Conservation (phyloP, 2,888 invertebrate genomes). For the Hypena proboscidalis region DNA sequence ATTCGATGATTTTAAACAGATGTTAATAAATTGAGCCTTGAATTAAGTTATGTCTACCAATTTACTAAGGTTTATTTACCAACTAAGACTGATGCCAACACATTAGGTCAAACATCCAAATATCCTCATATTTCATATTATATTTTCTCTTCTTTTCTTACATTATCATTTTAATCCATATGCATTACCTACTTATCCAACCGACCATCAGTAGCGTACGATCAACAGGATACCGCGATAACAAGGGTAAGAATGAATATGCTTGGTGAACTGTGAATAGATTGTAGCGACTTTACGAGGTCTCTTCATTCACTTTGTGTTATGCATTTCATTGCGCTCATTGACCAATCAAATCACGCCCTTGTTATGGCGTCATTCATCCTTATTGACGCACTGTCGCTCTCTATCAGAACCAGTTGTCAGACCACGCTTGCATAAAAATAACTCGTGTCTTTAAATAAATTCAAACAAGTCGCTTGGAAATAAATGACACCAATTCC, state of each 20-base stretch:
- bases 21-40: too few species aligned
- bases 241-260: conserved; percentile 4
- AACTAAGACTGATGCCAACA: too few species aligned
- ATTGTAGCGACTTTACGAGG: conserved; percentile 3
- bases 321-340: conserved; percentile 24
- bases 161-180: conserved; percentile 6
- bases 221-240: background rate
- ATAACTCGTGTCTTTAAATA: background rate
- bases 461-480: background rate
- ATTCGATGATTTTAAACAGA: too few species aligned
- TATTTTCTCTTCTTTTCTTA: background rate
- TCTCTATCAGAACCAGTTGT: background rate
- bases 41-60: too few species aligned
- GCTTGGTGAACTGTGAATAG: conserved; percentile 16
- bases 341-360: conserved; percentile 28
- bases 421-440: background rate
- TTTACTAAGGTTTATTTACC: too few species aligned
- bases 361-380: conserved; percentile 22
- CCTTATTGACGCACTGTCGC: conserved; percentile 13
- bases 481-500: conserved; percentile 6
- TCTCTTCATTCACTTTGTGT: conserved; percentile 13
- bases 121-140: too few species aligned
- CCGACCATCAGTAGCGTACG: background rate
- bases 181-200: conserved; percentile 3
- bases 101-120: too few species aligned